These are phyloP conservation scores for Fistularia commersonii DNA, from an alignment of 2,797 vertebrate genomes.

Conservation along the genomic window DNA sequence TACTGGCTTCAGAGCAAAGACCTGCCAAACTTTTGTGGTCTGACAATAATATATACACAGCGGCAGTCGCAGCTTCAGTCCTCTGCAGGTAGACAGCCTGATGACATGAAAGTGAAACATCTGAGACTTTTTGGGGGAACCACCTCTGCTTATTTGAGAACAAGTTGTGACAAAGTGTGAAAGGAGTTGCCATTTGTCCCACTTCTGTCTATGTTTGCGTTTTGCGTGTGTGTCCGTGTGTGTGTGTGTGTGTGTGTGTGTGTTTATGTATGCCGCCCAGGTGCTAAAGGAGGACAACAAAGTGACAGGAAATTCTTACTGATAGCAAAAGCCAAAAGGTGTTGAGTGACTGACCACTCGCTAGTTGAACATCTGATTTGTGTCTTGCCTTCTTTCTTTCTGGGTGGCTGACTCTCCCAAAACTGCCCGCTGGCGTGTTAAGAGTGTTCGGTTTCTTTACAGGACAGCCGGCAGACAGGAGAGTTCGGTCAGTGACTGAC, in stretches of 20 bases:
- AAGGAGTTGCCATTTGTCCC: slow-evolving; percentile 49
- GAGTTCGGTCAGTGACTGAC: slow-evolving; percentile 1
- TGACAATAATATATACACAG: too few relatives aligned
- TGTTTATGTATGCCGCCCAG: slow-evolving; percentile 25
- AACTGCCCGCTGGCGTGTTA: too few relatives aligned
- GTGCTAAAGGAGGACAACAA: slow-evolving; percentile 52
- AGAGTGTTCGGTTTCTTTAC: background rate
- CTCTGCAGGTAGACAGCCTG: slow-evolving; percentile 1
- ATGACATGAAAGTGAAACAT: slow-evolving; percentile 44
- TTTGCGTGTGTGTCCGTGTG: slow-evolving; percentile 30
- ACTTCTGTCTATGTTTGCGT: slow-evolving; percentile 16
- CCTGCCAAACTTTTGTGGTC: too few relatives aligned
- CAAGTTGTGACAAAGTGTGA: slow-evolving; percentile 46
- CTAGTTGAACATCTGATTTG: slow-evolving; percentile 12
- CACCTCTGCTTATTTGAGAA: slow-evolving; percentile 33
- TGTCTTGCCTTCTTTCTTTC: slow-evolving; percentile 13
- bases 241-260: slow-evolving; percentile 30
- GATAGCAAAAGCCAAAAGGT: slow-evolving; percentile 60
- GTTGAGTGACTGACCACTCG: slow-evolving; percentile 44
- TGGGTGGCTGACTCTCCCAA: slow-evolving; percentile 29
- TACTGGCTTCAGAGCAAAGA: too few relatives aligned
- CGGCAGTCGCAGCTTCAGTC: too few relatives aligned
- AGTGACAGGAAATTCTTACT: slow-evolving; percentile 54
- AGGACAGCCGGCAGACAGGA: slow-evolving; percentile 17
- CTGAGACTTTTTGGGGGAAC: slow-evolving; percentile 24